Evolutionary conservation across 2,797 vertebrate species (phyloP), one percentile per base, ranked within the genome.

Genomic region (Protosalanx chinensis): DNA sequence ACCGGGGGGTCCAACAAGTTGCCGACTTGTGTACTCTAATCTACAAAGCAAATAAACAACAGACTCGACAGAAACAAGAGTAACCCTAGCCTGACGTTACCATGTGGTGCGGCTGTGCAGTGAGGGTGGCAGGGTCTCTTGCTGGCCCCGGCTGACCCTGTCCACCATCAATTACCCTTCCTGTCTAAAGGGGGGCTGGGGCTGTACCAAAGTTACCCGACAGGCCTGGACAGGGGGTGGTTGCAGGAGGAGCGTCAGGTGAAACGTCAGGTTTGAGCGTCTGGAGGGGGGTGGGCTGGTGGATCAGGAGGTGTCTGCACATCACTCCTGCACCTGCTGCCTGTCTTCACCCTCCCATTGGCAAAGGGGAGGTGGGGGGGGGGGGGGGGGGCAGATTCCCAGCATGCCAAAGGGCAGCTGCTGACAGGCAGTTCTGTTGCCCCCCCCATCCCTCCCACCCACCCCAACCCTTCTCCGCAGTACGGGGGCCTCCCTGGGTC

Each of bases 371-470:
- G 41, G 41, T 12, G 41, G 1, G 8, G 10, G 0, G 4, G 35
- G 10, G 41, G 41, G 10, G 41, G 41, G 59, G 82, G 88, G 85
- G 76, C 71, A 83, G 83, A 93, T 93, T 92, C 91, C 86, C 91
- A 72, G 86, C 81, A 93, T 94, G 90, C 91, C 90, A 74, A 80
- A 83, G 83, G 89, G 89, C 92, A 93, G 91, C 92, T 93, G 92
- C 83, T 91, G 91, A 94, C 89, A 92, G 89, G 64, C 70, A 75
- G 73, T 49, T 72, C 76, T 69, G 74, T 72, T 72, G 59, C 72
- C 37, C 63, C 56, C 64, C 49, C 51, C 73, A 63, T 51, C 30
- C 3, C 33, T 8, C 41, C 41, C 10, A 13, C 49, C 56, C 4
- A 6, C 3, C 49, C 27, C 49, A 29, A 3, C 29, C 78, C 67